A percentile compares a stretch with the other conserved stretches of the same genome.
These are phyloP conservation scores for Epistrophe eligans DNA, from an alignment of 2,888 invertebrate species.

Conservation along the genomic window DNA sequence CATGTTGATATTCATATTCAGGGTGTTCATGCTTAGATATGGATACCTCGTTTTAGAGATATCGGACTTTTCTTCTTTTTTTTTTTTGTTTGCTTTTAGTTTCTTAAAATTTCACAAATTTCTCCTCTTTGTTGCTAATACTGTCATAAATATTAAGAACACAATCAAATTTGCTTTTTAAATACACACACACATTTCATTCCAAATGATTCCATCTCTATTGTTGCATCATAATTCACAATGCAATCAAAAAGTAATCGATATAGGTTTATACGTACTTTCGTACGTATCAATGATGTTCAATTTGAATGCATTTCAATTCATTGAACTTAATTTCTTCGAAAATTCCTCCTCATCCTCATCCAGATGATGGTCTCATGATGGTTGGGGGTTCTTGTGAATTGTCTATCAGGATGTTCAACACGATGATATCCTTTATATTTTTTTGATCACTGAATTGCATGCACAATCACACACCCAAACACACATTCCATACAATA, in stretches of 20 bases:
- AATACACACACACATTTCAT: no score
- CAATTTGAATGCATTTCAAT: constrained; percentile 64
- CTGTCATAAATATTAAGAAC: no score
- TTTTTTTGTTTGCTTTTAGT: no score
- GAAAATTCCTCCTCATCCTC: not conserved
- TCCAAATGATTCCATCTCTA: constrained; percentile 28
- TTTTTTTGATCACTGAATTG: constrained; percentile 70
- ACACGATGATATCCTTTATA: constrained; percentile 69
- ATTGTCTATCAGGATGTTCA: constrained; percentile 54
- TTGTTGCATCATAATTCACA: constrained; percentile 15
- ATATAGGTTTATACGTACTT: not conserved
- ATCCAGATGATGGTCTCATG: not conserved
- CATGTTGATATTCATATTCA: no score
- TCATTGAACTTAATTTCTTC: constrained; percentile 42
- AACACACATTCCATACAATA: constrained; percentile 4
- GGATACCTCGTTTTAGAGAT: no score
- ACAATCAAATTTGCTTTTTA: no score
- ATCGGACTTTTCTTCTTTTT: no score
- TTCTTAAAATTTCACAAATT: no score
- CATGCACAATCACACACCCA: constrained; percentile 33
- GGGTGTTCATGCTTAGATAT: no score
- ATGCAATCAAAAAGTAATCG: constrained; percentile 48
- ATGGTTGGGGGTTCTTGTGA: not conserved
- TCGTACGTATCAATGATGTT: constrained; percentile 1
- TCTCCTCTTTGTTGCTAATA: no score